Conservation (phyloP, 2,797 vertebrate species). For the Poeciliopsis paucimaculata region DNA sequence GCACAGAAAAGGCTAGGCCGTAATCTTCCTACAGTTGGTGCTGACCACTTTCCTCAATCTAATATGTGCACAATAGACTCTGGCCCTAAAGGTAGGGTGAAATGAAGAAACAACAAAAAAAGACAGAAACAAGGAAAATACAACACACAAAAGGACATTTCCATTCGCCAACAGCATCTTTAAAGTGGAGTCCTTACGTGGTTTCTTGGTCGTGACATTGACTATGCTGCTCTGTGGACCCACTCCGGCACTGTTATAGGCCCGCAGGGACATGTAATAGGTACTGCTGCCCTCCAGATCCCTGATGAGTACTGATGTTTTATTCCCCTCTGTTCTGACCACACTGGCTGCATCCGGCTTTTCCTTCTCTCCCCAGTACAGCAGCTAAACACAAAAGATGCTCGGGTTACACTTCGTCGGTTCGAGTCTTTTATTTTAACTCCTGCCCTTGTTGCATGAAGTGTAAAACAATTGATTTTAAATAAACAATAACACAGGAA, state of each 20-base stretch:
- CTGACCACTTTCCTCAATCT: conserved; percentile 1
- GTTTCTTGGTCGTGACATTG: conserved; percentile 93
- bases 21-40: not conserved
- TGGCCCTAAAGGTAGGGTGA: conserved; percentile 1
- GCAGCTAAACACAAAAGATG: conserved; percentile 77
- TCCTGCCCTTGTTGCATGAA: not conserved
- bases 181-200: conserved; percentile 83
- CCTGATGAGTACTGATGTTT: conserved; percentile 84
- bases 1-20: not conserved
- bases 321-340: conserved; percentile 87
- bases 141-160: conserved; percentile 18
- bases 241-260: conserved; percentile 91
- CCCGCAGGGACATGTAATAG: conserved; percentile 88
- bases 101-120: not conserved
- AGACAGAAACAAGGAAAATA: conserved; percentile 8
- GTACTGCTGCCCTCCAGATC: conserved; percentile 87
- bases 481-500: conserved; percentile 25
- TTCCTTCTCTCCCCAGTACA: conserved; percentile 87
- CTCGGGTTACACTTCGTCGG: conserved; percentile 13
- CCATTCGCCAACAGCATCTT: conserved; percentile 1
- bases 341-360: conserved; percentile 87
- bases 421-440: not conserved
- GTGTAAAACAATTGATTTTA: conserved; percentile 11
- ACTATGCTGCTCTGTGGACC: conserved; percentile 87
- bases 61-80: conserved; percentile 6